Evolutionary conservation across 2,797 vertebrate species (phyloP).

Genomic region (Steatocranus sp.): DNA sequence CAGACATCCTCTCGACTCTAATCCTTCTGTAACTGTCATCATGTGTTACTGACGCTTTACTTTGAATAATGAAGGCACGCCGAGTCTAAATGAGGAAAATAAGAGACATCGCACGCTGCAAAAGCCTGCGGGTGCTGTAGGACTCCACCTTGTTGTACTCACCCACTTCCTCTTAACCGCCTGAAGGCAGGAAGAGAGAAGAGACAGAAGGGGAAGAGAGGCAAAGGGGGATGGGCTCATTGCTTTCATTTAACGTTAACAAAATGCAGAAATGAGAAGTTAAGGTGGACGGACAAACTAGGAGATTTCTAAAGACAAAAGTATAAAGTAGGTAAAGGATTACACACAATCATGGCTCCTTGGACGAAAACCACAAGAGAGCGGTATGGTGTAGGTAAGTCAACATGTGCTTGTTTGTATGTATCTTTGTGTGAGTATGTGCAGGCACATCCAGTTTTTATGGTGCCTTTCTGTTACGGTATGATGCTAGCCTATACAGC

Average conservation of each 20-base stretch:
- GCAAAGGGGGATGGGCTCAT: constrained; percentile 54
- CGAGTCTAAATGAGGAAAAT: not conserved
- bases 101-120: not conserved
- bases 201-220: constrained; percentile 74
- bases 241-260: constrained; percentile 46
- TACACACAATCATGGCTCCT: constrained; percentile 63
- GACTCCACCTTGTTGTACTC: constrained; percentile 52
- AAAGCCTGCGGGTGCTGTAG: not conserved
- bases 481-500: not conserved
- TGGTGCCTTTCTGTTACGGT: not conserved
- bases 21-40: not conserved
- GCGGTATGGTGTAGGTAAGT: constrained; percentile 76
- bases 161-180: constrained; percentile 61
- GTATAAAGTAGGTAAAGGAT: not conserved
- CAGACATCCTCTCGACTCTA: not conserved
- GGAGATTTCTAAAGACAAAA: not conserved
- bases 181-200: constrained; percentile 61
- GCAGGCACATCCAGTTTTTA: not conserved
- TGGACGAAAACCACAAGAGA: constrained; percentile 64
- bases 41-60: not conserved
- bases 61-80: not conserved
- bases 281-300: not conserved
- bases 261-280: constrained; percentile 61
- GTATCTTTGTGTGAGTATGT: not conserved
- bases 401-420: not conserved